Percentiles rank a stretch among this genome's conserved stretches.
phyloP scores from a whole-genome alignment of 2,113 vertebrate genomes.

The Pangasianodon hypophthalmus region DNA sequence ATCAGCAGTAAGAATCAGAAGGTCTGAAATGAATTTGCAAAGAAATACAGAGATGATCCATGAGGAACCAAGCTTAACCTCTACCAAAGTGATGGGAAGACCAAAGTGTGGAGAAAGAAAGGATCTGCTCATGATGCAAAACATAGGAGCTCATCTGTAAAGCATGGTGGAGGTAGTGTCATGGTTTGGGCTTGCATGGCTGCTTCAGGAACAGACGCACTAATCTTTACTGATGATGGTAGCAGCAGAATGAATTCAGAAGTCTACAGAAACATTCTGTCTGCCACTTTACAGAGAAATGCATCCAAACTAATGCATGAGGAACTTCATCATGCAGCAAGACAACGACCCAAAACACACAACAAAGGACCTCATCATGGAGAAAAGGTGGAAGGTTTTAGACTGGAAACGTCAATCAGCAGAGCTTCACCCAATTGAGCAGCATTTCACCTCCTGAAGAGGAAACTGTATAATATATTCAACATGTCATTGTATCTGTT shows the following conservation, averaged over 20 bases:
- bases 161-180: neutral
- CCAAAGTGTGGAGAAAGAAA: neutral
- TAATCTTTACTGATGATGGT: neutral
- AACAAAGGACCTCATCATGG: neutral
- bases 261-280: neutral
- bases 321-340: neutral
- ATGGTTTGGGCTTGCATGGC: neutral
- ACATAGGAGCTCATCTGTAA: neutral
- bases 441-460: neutral
- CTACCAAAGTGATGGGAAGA: neutral
- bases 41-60: no score
- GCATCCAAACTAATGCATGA: neutral
- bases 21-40: no score
- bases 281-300: neutral
- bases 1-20: neutral
- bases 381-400: neutral
- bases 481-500: neutral
- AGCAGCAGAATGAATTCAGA: neutral
- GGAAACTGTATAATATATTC: neutral
- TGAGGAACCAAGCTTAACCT: neutral
- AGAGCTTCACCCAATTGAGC: neutral
- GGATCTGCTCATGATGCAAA: neutral
- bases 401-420: neutral
- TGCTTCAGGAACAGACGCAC: neutral
- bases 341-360: neutral